These are phyloP conservation scores for Drosophila melanica DNA, from an alignment of 1,140 invertebrate species.

Conservation along the genomic window DNA sequence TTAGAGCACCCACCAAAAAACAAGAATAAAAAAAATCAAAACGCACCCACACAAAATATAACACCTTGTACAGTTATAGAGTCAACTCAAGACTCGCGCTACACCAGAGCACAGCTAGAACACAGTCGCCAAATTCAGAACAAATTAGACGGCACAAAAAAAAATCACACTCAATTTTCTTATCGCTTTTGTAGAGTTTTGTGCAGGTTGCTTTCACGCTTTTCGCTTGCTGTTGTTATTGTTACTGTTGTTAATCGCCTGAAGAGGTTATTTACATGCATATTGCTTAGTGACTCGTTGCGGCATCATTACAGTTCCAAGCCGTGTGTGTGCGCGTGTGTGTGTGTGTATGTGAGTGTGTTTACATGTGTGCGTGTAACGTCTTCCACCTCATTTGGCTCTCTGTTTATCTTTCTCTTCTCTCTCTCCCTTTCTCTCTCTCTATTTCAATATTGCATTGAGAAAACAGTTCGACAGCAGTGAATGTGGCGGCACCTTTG, in stretches of 20 bases:
- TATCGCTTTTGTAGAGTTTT: conserved; percentile 49
- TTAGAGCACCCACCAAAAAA: conserved; percentile 43
- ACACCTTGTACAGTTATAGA: conserved; percentile 49
- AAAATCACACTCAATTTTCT: conserved; percentile 21
- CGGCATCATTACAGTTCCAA: conserved; percentile 23
- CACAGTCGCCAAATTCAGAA: conserved; percentile 22
- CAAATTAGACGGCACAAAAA: not conserved
- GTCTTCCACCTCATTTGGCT: conserved; percentile 21
- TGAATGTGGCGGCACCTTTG: conserved; percentile 73
- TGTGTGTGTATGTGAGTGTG: conserved; percentile 13
- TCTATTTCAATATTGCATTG: conserved; percentile 50
- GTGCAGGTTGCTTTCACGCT: conserved; percentile 48
- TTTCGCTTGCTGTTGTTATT: conserved; percentile 49
- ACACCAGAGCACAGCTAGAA: conserved; percentile 36
- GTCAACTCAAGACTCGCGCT: conserved; percentile 21
- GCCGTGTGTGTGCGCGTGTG: conserved; percentile 16
- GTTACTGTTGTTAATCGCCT: conserved; percentile 36
- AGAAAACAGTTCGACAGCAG: conserved; percentile 79
- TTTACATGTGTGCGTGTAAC: conserved; percentile 9
- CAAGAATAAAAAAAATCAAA: not conserved
- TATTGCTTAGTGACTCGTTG: conserved; percentile 24
- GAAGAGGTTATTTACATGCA: conserved; percentile 21
- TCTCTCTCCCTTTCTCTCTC: conserved; percentile 49
- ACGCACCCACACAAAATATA: conserved; percentile 18
- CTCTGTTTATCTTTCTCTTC: conserved; percentile 22